Conservation (phyloP, 2,888 invertebrate species). For the Bunonema sp. region DNA sequence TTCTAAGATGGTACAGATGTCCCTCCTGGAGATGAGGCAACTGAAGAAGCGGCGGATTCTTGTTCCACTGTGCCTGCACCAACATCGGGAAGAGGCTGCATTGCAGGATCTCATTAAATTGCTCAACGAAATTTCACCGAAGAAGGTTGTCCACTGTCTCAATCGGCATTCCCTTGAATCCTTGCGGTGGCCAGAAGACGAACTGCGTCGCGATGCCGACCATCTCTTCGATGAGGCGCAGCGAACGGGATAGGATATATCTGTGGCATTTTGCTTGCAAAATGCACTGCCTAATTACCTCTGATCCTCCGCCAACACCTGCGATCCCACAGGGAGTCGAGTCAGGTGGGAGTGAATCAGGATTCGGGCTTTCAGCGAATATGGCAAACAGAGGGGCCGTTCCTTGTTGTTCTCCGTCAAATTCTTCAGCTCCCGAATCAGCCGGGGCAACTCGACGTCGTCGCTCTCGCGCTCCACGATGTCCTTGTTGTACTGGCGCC, state of each 20-base stretch:
- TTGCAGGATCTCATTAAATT: neutral
- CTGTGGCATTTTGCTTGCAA: constrained; percentile 11
- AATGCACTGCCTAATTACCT: neutral
- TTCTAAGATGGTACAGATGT: constrained; percentile 64
- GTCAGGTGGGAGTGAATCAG: constrained; percentile 84
- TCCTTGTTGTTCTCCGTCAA: constrained; percentile 89
- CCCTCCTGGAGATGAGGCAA: constrained; percentile 50
- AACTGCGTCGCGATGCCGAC: constrained; percentile 83
- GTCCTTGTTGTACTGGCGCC: constrained; percentile 79
- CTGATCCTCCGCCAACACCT: constrained; percentile 36
- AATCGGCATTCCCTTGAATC: constrained; percentile 9
- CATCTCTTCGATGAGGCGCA: constrained; percentile 89
- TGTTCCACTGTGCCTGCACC: constrained; percentile 88
- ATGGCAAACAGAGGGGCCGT: constrained; percentile 65
- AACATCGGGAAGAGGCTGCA: constrained; percentile 76
- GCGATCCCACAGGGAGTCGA: constrained; percentile 54
- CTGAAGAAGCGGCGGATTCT: constrained; percentile 79
- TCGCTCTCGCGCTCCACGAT: constrained; percentile 78
- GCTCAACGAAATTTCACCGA: constrained; percentile 2
- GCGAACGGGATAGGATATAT: constrained; percentile 53
- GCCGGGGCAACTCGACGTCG: constrained; percentile 74
- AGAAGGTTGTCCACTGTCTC: constrained; percentile 24
- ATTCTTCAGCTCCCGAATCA: neutral
- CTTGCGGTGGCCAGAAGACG: constrained; percentile 56
- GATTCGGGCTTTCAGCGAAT: constrained; percentile 58